phyloP scores from a whole-genome alignment of 2,113 vertebrate species.

The Tiliqua scincoides region DNA sequence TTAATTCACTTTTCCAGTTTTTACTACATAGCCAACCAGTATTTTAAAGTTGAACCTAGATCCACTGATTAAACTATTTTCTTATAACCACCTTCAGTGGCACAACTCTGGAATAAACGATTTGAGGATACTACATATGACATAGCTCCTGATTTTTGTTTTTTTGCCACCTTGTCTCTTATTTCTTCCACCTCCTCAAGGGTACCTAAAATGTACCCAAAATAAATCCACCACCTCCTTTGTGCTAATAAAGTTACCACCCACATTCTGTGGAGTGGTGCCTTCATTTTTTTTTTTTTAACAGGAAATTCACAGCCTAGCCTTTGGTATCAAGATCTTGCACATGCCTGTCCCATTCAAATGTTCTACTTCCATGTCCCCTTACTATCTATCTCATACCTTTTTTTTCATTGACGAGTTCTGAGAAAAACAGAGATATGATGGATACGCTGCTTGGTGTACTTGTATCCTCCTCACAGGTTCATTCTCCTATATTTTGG shows the following conservation, averaged over 20 bases:
- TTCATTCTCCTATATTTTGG: too few relatives aligned
- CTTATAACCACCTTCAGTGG: not conserved
- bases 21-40: not conserved
- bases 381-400: not conserved
- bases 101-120: not conserved
- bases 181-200: constrained; percentile 5
- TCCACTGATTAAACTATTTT: not conserved
- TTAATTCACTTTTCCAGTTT: not conserved
- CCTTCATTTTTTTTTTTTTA: not conserved
- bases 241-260: constrained; percentile 4
- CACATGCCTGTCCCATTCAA: not conserved
- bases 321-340: not conserved
- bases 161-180: not conserved
- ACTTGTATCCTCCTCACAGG: not conserved
- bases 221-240: constrained; percentile 26
- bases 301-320: not conserved
- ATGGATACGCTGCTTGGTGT: not conserved
- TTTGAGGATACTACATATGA: not conserved
- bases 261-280: constrained; percentile 1
- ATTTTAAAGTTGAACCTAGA: not conserved
- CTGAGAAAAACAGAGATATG: not conserved
- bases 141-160: not conserved
- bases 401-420: not conserved
- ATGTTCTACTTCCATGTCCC: not conserved
- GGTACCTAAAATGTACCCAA: constrained; percentile 4